Conservation (phyloP, 2,797 vertebrate species). For the Menidia menidia region DNA sequence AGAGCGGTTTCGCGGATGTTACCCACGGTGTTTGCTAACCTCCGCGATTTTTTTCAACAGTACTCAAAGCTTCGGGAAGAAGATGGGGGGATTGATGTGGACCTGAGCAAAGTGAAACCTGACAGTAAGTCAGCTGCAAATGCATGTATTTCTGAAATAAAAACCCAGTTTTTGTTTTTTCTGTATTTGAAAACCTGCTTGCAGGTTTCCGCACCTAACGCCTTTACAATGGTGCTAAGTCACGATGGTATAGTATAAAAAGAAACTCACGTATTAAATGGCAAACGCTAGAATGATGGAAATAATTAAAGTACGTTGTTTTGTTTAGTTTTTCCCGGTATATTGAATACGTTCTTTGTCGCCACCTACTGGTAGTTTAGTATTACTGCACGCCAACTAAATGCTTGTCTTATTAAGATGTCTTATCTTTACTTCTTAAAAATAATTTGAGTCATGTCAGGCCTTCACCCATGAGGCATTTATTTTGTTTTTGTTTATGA, state of each 20-base stretch:
- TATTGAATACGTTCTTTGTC: not conserved
- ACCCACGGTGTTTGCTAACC: not conserved
- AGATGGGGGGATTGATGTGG: conserved; percentile 61
- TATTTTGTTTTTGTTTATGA: too few species aligned
- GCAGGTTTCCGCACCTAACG: too few species aligned
- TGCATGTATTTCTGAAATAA: not conserved
- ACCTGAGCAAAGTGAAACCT: conserved; percentile 34
- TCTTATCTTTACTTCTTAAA: not conserved
- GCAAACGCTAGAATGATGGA: not conserved
- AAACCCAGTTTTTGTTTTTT: not conserved
- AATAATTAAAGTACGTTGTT: too few species aligned
- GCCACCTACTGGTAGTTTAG: not conserved
- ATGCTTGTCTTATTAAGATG: not conserved
- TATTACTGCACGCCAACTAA: not conserved
- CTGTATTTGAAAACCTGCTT: too few species aligned
- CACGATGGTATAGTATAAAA: not conserved
- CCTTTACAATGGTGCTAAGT: not conserved
- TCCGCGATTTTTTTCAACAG: conserved; percentile 55
- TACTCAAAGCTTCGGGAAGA: conserved; percentile 65
- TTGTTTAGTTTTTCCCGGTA: too few species aligned
- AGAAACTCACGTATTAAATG: not conserved
- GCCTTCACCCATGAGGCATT: too few species aligned
- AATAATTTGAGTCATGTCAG: too few species aligned
- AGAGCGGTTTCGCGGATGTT: too few species aligned
- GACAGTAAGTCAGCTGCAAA: conserved; percentile 27